Conservation (phyloP, 2,888 invertebrate genomes). For the Campaea margaritaria region DNA sequence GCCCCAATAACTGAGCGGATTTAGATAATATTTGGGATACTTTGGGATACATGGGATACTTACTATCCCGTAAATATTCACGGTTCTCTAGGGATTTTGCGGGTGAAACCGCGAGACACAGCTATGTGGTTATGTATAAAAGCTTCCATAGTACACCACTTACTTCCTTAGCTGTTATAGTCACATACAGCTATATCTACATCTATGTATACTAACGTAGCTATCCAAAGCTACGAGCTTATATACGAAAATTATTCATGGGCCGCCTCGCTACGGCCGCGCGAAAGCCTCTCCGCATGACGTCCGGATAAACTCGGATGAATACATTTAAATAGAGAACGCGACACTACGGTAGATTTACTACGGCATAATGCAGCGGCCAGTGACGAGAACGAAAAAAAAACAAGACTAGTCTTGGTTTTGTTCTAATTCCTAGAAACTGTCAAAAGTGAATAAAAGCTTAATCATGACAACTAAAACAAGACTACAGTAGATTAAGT, state of each 20-base stretch:
- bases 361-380: constrained; percentile 73
- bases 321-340: constrained; percentile 85
- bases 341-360: constrained; percentile 80
- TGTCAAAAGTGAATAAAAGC: too few species aligned
- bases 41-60: too few species aligned
- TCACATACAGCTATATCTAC: constrained; percentile 14
- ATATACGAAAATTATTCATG: constrained; percentile 78
- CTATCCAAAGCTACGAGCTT: constrained; percentile 58
- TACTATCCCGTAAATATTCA: too few species aligned
- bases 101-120: too few species aligned
- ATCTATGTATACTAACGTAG: constrained; percentile 36
- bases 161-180: not conserved
- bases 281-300: constrained; percentile 79
- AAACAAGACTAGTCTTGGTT: constrained; percentile 1
- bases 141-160: not conserved
- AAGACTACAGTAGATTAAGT: too few species aligned
- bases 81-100: too few species aligned
- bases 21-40: too few species aligned
- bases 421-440: not conserved
- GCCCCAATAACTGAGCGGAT: too few species aligned
- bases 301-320: constrained; percentile 81
- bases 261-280: constrained; percentile 61
- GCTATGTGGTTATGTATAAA: constrained; percentile 1
- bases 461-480: too few species aligned
- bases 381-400: constrained; percentile 31